phyloP scores from a whole-genome alignment of 2,888 invertebrate species.

The Pheosia tremula region DNA sequence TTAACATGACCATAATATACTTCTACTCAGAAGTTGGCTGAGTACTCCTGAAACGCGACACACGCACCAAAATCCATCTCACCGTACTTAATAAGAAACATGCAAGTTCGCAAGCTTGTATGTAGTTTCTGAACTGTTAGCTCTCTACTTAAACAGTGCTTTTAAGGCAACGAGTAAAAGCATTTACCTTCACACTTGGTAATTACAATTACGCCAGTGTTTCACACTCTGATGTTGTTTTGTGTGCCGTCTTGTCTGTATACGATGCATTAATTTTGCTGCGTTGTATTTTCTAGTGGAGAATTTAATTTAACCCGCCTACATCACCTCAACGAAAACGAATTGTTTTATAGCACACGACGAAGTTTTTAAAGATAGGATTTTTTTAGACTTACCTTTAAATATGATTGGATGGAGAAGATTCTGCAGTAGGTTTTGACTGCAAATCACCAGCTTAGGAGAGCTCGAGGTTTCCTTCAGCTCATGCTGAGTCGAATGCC shows the following conservation, averaged over 20 bases:
- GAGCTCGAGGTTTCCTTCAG: too few species aligned
- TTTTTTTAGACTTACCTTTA: too few species aligned
- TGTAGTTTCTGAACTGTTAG: slow-evolving; percentile 34
- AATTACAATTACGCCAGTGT: slow-evolving; percentile 53
- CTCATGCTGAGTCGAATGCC: too few species aligned
- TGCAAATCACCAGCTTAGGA: too few species aligned
- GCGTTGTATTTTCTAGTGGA: neutral
- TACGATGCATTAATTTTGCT: slow-evolving; percentile 9
- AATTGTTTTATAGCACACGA: too few species aligned
- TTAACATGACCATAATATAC: neutral
- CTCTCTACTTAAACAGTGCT: slow-evolving; percentile 47
- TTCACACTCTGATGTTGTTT: slow-evolving; percentile 45
- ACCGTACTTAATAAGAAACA: slow-evolving; percentile 22
- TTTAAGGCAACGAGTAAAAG: slow-evolving; percentile 48
- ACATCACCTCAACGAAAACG: too few species aligned
- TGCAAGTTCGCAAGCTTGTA: slow-evolving; percentile 18
- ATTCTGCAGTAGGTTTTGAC: too few species aligned
- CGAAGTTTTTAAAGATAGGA: too few species aligned
- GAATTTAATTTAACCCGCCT: neutral
- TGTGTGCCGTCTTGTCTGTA: slow-evolving; percentile 28
- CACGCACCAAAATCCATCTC: slow-evolving; percentile 7
- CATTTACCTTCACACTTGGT: slow-evolving; percentile 54
- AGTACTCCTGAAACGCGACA: slow-evolving; percentile 1
- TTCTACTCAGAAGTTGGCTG: neutral
- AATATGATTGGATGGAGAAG: too few species aligned